Conservation (phyloP, 2,113 vertebrate genomes). For the Chlamydotis undulata region DNA sequence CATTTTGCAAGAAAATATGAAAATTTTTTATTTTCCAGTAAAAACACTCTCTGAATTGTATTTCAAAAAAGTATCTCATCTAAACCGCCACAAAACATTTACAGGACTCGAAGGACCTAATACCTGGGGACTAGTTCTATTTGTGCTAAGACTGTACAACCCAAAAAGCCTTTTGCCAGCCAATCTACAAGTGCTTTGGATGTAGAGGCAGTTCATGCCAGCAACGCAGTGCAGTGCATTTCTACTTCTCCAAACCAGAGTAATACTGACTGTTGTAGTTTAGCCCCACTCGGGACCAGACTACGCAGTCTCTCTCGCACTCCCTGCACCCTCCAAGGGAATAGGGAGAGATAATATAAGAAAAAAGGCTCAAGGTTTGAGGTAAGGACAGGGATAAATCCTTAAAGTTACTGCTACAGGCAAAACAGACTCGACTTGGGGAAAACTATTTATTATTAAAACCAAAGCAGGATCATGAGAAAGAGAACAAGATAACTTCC, state of each 20-base stretch:
- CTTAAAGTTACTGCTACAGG: too few species aligned
- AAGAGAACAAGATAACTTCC: too few species aligned
- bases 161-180: background rate
- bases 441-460: too few species aligned
- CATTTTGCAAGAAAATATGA: background rate
- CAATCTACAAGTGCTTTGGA: background rate
- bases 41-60: background rate
- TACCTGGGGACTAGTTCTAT: background rate
- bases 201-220: background rate
- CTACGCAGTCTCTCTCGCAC: too few species aligned
- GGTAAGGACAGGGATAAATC: too few species aligned
- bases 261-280: background rate
- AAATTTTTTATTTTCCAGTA: background rate
- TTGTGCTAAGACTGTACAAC: background rate
- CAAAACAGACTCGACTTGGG: too few species aligned
- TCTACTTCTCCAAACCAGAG: background rate
- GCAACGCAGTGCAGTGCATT: accelerated
- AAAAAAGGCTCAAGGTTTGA: too few species aligned
- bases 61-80: background rate
- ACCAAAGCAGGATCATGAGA: too few species aligned
- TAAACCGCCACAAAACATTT: background rate
- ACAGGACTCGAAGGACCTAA: background rate
- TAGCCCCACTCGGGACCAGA: too few species aligned
- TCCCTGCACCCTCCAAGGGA: too few species aligned
- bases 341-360: too few species aligned